Evolutionary conservation across 2,797 vertebrate genomes (phyloP).

Genomic region (Takifugu rubripes): DNA sequence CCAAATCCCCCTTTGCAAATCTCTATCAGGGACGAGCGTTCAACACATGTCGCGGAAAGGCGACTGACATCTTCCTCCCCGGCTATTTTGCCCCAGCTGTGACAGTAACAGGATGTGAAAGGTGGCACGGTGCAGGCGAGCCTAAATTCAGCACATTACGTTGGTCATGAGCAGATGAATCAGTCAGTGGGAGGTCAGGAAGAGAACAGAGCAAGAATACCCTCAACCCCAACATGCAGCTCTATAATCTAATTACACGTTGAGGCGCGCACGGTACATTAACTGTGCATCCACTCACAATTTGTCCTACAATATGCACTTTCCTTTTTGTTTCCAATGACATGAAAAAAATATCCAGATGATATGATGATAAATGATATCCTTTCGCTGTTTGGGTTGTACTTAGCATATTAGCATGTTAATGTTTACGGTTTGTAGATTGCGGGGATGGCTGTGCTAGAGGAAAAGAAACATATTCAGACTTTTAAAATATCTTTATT

Average conservation of each 20-base stretch:
- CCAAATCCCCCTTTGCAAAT: slow-evolving; percentile 30
- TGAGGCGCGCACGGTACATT: slow-evolving; percentile 11
- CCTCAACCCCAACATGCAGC: slow-evolving; percentile 1
- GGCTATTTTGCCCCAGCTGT: slow-evolving; percentile 16
- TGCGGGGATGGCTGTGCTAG: too few relatives aligned
- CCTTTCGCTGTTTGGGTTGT: too few relatives aligned
- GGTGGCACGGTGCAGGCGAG: slow-evolving; percentile 17
- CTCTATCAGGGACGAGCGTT: slow-evolving; percentile 23
- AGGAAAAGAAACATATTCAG: too few relatives aligned
- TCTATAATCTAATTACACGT: slow-evolving; percentile 9
- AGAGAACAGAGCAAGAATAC: slow-evolving; percentile 5
- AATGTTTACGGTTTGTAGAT: too few relatives aligned
- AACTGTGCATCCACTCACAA: slow-evolving; percentile 14
- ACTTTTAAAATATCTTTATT: too few relatives aligned
- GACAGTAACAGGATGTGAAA: slow-evolving; percentile 48
- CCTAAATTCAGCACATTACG: slow-evolving; percentile 17
- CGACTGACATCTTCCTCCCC: slow-evolving; percentile 40
- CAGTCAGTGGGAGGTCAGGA: slow-evolving; percentile 9
- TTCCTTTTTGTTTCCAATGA: slow-evolving; percentile 6
- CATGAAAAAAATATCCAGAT: neutral
- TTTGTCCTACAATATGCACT: slow-evolving; percentile 14
- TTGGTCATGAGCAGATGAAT: slow-evolving; percentile 20
- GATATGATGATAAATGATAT: too few relatives aligned
- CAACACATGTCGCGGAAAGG: slow-evolving; percentile 23
- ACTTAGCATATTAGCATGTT: neutral